phyloP scores from a whole-genome alignment of 30 jellyfish, hydroid and myxozoan genomes.

The Cassiopea andromeda region DNA sequence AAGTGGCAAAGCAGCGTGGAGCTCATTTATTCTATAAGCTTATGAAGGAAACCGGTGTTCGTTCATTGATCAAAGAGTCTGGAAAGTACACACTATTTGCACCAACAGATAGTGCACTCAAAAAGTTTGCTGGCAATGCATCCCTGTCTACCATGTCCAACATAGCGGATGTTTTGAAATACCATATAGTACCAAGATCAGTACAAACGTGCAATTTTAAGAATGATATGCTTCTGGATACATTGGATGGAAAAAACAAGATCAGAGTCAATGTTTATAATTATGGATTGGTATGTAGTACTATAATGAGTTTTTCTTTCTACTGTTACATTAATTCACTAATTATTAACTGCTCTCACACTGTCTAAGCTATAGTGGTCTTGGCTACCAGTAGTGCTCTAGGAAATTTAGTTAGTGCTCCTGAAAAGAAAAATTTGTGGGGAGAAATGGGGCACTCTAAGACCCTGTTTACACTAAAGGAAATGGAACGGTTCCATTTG shows the following conservation, averaged over 20 bases:
- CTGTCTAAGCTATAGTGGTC: too few species aligned
- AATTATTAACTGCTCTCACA: too few species aligned
- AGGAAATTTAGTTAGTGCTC: too few species aligned
- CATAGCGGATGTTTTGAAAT: constrained; percentile 41
- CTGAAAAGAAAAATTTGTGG: too few species aligned
- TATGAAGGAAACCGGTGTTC: constrained; percentile 55
- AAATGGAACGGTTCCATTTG: too few species aligned
- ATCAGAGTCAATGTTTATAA: constrained; percentile 58
- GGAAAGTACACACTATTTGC: constrained; percentile 69
- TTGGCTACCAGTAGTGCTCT: too few species aligned
- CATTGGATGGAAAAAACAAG: constrained; percentile 61
- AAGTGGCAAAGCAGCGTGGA: constrained; percentile 50
- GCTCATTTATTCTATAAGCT: constrained; percentile 36
- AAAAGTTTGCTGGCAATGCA: constrained; percentile 35
- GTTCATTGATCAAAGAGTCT: constrained; percentile 31
- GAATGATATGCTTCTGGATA: constrained; percentile 59
- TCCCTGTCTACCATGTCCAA: constrained; percentile 18
- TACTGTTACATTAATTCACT: too few species aligned
- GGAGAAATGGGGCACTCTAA: too few species aligned
- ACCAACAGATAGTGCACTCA: constrained; percentile 70
- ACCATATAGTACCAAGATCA: constrained; percentile 63
- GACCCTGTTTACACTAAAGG: too few species aligned
- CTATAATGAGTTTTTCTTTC: too few species aligned
- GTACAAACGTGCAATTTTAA: constrained; percentile 54
- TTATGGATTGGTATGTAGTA: constrained; percentile 67